Evolutionary conservation across 2,113 vertebrate species (phyloP).

Genomic region (Dascyllus trimaculatus): DNA sequence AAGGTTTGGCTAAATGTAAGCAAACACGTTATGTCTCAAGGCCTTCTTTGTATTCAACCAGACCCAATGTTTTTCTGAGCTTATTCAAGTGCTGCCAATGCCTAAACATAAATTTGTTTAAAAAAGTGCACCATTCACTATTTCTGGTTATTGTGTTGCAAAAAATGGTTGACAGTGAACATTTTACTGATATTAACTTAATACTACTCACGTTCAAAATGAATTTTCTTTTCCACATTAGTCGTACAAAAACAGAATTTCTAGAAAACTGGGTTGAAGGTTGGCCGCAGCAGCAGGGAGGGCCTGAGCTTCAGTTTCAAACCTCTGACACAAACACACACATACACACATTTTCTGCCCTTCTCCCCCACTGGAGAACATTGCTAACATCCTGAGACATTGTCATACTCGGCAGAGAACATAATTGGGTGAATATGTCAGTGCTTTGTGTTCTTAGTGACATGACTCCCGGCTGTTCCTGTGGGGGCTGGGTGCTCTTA

Average conservation of each 20-base stretch:
- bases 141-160: no score
- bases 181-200: no score
- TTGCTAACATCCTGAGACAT: constrained; percentile 80
- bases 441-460: constrained; percentile 81
- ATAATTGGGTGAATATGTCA: constrained; percentile 85
- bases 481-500: constrained; percentile 68
- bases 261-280: background rate
- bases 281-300: constrained; percentile 62
- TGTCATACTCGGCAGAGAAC: constrained; percentile 82
- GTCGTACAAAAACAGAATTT: background rate
- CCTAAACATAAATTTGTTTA: background rate
- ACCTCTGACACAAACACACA: constrained; percentile 51
- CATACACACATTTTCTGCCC: constrained; percentile 47
- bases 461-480: constrained; percentile 78
- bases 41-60: background rate
- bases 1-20: background rate
- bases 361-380: constrained; percentile 69
- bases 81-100: background rate
- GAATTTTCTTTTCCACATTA: background rate
- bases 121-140: no score
- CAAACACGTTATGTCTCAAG: background rate
- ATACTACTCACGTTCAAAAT: no score
- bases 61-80: no score
- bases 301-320: constrained; percentile 55
- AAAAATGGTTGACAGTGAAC: no score